Evolutionary conservation across 2,797 vertebrate species (phyloP).

Genomic region (Coreius guichenoti): DNA sequence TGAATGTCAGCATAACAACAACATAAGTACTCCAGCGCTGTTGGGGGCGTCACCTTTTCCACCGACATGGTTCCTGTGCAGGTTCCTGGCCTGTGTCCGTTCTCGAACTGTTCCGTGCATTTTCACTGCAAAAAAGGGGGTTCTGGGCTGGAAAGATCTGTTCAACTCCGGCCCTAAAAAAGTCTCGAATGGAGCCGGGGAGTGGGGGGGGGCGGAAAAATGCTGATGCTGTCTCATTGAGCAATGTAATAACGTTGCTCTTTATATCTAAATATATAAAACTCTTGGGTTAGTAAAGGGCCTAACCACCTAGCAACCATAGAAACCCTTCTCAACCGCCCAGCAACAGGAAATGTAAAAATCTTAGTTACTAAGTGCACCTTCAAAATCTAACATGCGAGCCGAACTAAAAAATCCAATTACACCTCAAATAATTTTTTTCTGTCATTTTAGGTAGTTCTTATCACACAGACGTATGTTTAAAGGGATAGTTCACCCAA

Average conservation of each 20-base stretch:
- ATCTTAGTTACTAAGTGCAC: not conserved
- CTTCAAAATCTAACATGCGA: not conserved
- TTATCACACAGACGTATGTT: no score
- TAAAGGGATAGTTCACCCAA: no score
- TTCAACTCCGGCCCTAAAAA: not conserved
- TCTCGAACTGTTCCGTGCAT: not conserved
- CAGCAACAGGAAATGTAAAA: not conserved
- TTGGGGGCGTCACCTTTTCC: not conserved
- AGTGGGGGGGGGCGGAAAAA: not conserved
- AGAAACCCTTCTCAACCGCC: not conserved
- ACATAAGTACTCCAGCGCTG: not conserved
- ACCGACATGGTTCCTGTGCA: not conserved
- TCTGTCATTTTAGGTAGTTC: no score
- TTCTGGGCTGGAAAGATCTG: not conserved
- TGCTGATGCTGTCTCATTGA: not conserved
- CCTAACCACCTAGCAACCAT: not conserved
- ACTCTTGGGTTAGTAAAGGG: not conserved
- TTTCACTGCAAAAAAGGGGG: not conserved
- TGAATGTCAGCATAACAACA: not conserved
- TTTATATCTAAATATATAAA: no score
- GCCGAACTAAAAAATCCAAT: no score
- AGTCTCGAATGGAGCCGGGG: not conserved
- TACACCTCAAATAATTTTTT: no score
- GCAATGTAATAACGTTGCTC: not conserved
- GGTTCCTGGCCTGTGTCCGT: not conserved